phyloP scores from a whole-genome alignment of 2,113 vertebrate species.

The Apistogramma diplotaenia region DNA sequence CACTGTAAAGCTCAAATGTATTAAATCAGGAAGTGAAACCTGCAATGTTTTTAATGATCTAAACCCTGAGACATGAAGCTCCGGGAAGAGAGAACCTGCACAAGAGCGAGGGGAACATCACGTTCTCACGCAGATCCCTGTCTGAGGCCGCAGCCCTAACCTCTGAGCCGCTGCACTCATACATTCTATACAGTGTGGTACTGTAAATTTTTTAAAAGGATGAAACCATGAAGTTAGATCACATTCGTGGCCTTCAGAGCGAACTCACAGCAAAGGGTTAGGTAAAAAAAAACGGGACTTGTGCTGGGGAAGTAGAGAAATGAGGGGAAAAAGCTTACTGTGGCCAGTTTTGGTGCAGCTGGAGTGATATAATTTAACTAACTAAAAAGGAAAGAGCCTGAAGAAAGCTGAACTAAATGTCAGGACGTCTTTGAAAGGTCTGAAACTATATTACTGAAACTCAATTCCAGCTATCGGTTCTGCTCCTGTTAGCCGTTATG shows the following conservation, averaged over 20 bases:
- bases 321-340: background rate
- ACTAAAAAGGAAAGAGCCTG: background rate
- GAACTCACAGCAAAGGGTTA: background rate
- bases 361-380: fast-evolving
- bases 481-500: background rate
- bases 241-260: background rate
- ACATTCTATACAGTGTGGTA: no score
- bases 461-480: background rate
- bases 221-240: background rate
- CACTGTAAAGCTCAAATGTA: background rate
- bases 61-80: background rate
- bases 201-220: background rate
- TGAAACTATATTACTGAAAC: background rate
- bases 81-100: background rate
- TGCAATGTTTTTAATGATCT: background rate
- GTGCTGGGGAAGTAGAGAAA: fast-evolving
- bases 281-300: background rate
- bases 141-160: background rate
- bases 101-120: background rate
- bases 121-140: background rate
- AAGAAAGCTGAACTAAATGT: background rate
- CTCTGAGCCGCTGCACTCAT: background rate
- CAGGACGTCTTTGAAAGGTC: background rate
- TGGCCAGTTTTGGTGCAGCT: background rate
- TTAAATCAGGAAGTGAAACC: background rate